Conservation (phyloP, 1,140 invertebrate species). For the Psix sp. region DNA sequence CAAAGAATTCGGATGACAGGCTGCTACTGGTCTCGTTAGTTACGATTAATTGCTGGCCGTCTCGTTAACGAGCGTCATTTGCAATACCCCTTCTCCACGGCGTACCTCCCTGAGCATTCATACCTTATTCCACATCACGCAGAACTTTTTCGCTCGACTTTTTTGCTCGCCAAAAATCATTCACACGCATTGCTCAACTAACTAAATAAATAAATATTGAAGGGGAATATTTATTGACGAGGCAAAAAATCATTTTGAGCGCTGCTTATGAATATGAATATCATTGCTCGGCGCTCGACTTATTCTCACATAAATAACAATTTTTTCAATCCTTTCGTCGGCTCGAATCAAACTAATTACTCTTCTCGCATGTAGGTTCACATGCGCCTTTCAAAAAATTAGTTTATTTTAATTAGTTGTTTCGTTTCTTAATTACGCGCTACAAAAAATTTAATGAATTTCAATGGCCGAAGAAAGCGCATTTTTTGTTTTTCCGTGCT, state of each 20-base stretch:
- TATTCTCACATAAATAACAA: too few relatives aligned
- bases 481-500: conserved; percentile 8
- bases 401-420: conserved; percentile 47
- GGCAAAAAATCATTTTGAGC: too few relatives aligned
- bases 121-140: conserved; percentile 38
- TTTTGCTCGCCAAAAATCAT: too few relatives aligned
- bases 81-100: conserved; percentile 42
- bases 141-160: too few relatives aligned
- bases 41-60: conserved; percentile 57
- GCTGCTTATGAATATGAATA: too few relatives aligned
- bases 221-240: too few relatives aligned
- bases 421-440: conserved; percentile 44
- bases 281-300: too few relatives aligned
- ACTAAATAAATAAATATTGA: too few relatives aligned
- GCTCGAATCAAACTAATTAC: conserved; percentile 33
- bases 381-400: conserved; percentile 34
- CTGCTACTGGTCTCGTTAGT: conserved; percentile 58
- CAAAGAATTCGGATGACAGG: conserved; percentile 55
- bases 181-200: too few relatives aligned
- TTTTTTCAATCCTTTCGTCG: too few relatives aligned
- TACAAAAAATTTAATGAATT: conserved; percentile 44
- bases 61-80: conserved; percentile 60
- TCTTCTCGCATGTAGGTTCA: conserved; percentile 9
- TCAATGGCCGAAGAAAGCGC: conserved; percentile 38
- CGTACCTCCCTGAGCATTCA: conserved; percentile 23